Evolutionary conservation across 2,797 vertebrate species (phyloP), one percentile per base, ranked within the genome.

Genomic region (Pseudopleuronectes americanus): DNA sequence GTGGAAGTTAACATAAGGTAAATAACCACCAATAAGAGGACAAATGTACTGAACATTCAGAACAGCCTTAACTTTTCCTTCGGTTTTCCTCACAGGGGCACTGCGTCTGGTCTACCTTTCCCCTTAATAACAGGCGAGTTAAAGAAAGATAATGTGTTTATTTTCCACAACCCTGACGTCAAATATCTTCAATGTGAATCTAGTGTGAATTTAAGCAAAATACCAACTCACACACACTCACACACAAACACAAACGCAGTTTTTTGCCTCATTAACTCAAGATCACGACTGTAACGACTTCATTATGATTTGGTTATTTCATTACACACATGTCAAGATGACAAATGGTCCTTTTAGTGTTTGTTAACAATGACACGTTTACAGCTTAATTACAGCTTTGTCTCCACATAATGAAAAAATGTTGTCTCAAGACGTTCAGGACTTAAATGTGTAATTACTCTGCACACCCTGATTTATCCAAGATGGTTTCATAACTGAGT

Each of bases 271-370:
- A 38, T 38, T 36, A 47, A 33, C 12, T 36, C 48, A 1, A 66
- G 38, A 61, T 33, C 7, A 17, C 31, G 45, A 64, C 3, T 57
- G 7, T 45, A 8, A 48, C 65, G 59, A 61, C 43, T 36, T 22
- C 51, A 59, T 51, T 43, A 58, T 7, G 41, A 43, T 17, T 43
- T 6, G 13, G 41, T 43, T 43, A 43, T 43, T 43, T 17, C 12
- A 43, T 38, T 38, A 38, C 36, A 53, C 8, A 23, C 52, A 14
- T 23, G 4, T 49, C 61, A 36, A 31, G 45, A 61, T 73, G 47
- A 72, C 60, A 55, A 70, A 69, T 53, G 26, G 31, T 22, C n/a
- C 22, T 31, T 57, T 72, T 61, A 23, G 16, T n/a, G 3, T 38
- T 65, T 70, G 49, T 52, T 23, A 51, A 36, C 59, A 33, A 36